These are phyloP conservation scores for Epinephelus cyanopodus DNA, from an alignment of 2,113 vertebrate genomes.

Conservation along the genomic window DNA sequence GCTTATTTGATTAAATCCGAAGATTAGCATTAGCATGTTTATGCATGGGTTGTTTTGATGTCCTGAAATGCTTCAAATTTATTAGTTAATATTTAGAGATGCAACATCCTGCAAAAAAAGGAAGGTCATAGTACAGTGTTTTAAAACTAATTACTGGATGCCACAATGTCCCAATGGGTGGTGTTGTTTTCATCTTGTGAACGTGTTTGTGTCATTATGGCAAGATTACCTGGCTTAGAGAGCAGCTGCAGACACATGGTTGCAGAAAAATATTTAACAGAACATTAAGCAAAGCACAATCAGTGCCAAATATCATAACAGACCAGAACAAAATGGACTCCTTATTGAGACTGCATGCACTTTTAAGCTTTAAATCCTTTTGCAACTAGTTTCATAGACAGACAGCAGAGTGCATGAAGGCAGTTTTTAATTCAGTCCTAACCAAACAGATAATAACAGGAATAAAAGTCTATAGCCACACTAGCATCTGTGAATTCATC, in stretches of 20 bases:
- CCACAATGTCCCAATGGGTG: no score
- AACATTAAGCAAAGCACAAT: neutral
- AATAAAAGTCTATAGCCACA: neutral
- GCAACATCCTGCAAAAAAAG: neutral
- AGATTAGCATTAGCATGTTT: neutral
- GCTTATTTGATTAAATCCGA: constrained; percentile 4
- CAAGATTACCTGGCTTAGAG: neutral
- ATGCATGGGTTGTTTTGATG: neutral
- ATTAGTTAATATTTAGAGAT: neutral
- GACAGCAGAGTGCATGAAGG: neutral
- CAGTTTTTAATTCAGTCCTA: neutral
- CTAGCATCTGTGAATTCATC: neutral
- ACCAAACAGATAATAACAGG: neutral
- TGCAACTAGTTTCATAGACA: neutral
- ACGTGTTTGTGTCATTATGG: no score
- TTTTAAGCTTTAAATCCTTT: neutral
- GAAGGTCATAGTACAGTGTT: no score
- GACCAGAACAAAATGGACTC: neutral
- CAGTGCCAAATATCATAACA: neutral
- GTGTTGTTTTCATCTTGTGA: no score
- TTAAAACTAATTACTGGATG: no score
- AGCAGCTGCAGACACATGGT: neutral
- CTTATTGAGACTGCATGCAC: neutral
- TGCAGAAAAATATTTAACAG: neutral
- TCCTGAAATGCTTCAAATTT: neutral